A percentile compares a stretch with the other conserved stretches of the same genome.
Evolutionary conservation across 1,140 invertebrate species (phyloP).

Genomic region (Zaprionus vittiger): DNA sequence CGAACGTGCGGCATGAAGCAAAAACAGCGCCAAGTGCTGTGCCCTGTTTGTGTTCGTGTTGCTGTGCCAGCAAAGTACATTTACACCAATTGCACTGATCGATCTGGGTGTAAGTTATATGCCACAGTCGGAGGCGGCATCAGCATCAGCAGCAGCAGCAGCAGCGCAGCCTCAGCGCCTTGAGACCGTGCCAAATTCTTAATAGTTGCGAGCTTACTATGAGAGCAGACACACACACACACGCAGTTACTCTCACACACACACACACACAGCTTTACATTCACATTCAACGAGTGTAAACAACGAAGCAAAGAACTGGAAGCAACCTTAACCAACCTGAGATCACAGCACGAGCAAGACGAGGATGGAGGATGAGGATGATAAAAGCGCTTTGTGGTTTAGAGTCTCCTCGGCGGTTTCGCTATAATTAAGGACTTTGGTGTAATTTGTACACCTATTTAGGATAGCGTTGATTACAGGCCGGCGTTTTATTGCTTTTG

Average conservation of each 20-base stretch:
- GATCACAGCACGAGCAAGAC: slow-evolving; percentile 7
- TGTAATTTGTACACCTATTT: slow-evolving; percentile 85
- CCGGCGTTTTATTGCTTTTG: slow-evolving; percentile 84
- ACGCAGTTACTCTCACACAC: slow-evolving; percentile 5
- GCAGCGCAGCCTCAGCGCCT: slow-evolving; percentile 43
- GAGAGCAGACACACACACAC: slow-evolving; percentile 42
- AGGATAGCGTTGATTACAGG: slow-evolving; percentile 84
- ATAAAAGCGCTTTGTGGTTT: slow-evolving; percentile 70
- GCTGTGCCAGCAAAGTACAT: slow-evolving; percentile 68
- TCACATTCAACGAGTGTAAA: slow-evolving; percentile 33
- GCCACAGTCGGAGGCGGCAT: slow-evolving; percentile 48
- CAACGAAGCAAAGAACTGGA: slow-evolving; percentile 18
- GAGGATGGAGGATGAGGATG: slow-evolving; percentile 2
- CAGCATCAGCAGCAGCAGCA: slow-evolving; percentile 26
- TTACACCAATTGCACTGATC: slow-evolving; percentile 84
- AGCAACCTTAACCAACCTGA: slow-evolving; percentile 1
- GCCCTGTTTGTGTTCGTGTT: slow-evolving; percentile 32
- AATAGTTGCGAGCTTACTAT: slow-evolving; percentile 75
- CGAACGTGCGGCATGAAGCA: slow-evolving; percentile 75
- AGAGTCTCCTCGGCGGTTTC: slow-evolving; percentile 71
- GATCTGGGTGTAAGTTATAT: slow-evolving; percentile 82
- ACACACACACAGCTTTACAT: not conserved
- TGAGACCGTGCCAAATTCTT: slow-evolving; percentile 81
- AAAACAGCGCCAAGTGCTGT: slow-evolving; percentile 71
- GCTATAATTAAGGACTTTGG: slow-evolving; percentile 84